Base-by-base conservation (phyloP, 1,140 invertebrate species). In the Stegodyphus mimosarum region DNA sequence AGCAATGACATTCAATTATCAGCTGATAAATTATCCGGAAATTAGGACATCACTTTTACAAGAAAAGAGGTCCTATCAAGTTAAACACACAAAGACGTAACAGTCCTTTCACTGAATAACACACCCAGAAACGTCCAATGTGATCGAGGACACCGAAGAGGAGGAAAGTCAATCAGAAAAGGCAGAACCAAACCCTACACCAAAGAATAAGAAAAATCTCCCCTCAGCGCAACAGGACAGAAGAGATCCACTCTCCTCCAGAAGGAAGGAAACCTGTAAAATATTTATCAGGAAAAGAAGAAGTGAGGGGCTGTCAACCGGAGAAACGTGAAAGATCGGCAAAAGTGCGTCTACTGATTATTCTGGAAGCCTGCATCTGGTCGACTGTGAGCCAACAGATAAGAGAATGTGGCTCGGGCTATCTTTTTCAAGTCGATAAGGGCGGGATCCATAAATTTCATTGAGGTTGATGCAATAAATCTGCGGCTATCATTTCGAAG, bases 391-490 rank as follows among this genome's bases (percentile, higher is more conserved):
- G 78, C 13, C 69, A 67, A n/a, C 69, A 80, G 78, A 80, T 80
- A 80, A 80, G 69, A 55, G 52, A 80, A 63, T 72, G 78, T 60
- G 78, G 67, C 67, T 72, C 52, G 15, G 33, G 78, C 78, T 80
- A 80, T 80, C 78, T 80, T 80, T 78, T 80, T 80, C 60, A 80
- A 80, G 78, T 80, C 78, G 78, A 80, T 80, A 80, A 80, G 78
- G 78, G 33, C 50, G 78, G 78, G 66, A 71, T 80, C 78, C 78
- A 80, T 80, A 80, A 80, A 80, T 80, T 80, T 70, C 67, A 80
- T 80, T 80, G 78, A 72, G 78, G 78, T 80, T 69, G 78, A 72
- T 72, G 78, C 67, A 80, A 80, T 80, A 80, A 80, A 80, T 81
- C 78, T 81, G 66, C 69, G 50, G 66, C 51, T 81, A 81, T 81